Conservation (phyloP, 2,113 vertebrate genomes). For the Spheniscus mendiculus region DNA sequence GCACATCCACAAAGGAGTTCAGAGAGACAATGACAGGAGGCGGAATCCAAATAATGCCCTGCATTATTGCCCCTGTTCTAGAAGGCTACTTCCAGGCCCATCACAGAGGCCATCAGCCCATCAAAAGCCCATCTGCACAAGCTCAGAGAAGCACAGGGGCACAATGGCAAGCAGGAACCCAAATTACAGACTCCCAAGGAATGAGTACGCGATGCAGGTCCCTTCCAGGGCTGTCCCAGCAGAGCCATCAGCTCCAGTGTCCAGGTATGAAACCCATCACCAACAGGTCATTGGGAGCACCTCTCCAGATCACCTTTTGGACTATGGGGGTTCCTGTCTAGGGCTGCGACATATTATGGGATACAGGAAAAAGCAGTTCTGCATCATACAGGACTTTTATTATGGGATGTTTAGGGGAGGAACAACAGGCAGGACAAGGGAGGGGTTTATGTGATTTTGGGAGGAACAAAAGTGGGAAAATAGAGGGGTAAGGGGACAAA, state of each 20-base stretch:
- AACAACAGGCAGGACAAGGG: neutral
- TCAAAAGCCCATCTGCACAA: neutral
- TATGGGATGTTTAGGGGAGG: neutral
- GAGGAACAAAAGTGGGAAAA: neutral
- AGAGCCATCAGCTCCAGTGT: neutral
- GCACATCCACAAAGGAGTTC: neutral
- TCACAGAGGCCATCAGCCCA: neutral
- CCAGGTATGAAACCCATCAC: neutral
- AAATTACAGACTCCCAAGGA: neutral
- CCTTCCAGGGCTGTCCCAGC: neutral
- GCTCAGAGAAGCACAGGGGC: neutral
- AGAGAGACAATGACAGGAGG: neutral
- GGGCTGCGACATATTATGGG: fast-evolving
- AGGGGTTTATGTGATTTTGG: neutral
- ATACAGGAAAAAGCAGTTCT: neutral
- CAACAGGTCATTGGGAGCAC: neutral
- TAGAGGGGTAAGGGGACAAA: neutral
- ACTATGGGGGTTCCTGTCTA: fast-evolving
- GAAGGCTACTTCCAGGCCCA: neutral
- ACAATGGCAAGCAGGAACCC: neutral
- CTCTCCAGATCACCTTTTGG: neutral
- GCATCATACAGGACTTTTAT: neutral
- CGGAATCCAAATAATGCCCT: fast-evolving
- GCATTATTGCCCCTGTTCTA: no score
- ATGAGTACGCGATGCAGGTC: fast-evolving